Percentiles rank a stretch among this genome's conserved stretches.
phyloP scores from a whole-genome alignment of 2,113 vertebrate genomes.

The Tenrec ecaudatus region DNA sequence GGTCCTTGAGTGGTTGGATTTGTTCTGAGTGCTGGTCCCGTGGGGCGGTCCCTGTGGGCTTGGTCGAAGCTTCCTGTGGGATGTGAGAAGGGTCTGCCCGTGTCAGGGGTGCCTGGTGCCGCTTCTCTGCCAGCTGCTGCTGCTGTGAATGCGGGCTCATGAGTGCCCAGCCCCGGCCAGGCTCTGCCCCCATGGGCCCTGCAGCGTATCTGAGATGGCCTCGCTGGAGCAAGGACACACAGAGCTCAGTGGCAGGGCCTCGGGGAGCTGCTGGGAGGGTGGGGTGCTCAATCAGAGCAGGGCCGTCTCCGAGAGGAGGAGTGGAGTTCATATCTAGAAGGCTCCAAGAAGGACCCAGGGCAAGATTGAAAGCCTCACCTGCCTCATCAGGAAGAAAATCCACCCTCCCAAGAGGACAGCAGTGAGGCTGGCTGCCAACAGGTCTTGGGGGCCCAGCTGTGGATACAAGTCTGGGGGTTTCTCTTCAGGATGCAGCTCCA shows the following conservation, averaged over 20 bases:
- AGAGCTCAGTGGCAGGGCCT: neutral
- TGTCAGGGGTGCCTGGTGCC: slow-evolving; percentile 84
- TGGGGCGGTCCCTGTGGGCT: accelerated
- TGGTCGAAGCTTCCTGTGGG: slow-evolving; percentile 47
- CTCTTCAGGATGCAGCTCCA: neutral
- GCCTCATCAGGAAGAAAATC: slow-evolving; percentile 88
- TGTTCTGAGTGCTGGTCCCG: slow-evolving; percentile 4
- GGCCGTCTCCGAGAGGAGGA: neutral
- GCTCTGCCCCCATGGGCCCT: neutral
- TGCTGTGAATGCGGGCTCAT: slow-evolving; percentile 69
- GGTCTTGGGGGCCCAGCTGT: slow-evolving; percentile 85
- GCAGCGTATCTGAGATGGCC: neutral
- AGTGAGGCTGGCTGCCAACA: slow-evolving; percentile 84
- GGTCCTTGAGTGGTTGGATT: neutral
- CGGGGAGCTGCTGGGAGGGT: neutral
- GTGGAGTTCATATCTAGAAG: neutral
- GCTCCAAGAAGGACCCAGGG: neutral
- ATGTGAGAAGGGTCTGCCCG: slow-evolving; percentile 67
- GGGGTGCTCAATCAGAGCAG: neutral
- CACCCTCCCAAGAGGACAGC: slow-evolving; percentile 91
- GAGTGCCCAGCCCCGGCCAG: neutral
- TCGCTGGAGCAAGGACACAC: neutral
- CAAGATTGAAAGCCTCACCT: slow-evolving; percentile 77
- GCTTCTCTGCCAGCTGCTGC: slow-evolving; percentile 87
- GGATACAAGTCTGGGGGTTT: slow-evolving; percentile 77